These are phyloP conservation scores for Balanococcus diminutus DNA, from an alignment of 2,888 invertebrate genomes.

Conservation along the genomic window DNA sequence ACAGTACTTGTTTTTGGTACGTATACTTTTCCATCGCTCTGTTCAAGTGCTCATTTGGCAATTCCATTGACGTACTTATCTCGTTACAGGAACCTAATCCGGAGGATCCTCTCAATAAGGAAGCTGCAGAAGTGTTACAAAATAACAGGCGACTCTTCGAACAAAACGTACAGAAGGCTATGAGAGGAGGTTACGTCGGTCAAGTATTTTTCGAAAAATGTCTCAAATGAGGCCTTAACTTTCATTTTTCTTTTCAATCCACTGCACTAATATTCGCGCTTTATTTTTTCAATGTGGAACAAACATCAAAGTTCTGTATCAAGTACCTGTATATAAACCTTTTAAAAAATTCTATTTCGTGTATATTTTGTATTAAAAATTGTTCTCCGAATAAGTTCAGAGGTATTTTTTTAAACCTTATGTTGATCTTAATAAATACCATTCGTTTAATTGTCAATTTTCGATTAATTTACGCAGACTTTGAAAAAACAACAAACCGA, in stretches of 20 bases:
- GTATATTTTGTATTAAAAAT: constrained; percentile 52
- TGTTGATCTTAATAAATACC: background rate
- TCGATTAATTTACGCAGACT: background rate
- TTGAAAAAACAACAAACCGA: background rate
- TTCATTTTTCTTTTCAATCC: background rate
- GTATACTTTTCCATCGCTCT: constrained; percentile 58
- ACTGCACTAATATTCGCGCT: constrained; percentile 38
- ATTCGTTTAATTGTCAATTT: background rate
- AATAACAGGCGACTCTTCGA: constrained; percentile 93
- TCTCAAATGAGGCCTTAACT: constrained; percentile 71
- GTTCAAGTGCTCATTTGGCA: too few species aligned
- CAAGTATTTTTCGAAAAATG: constrained; percentile 94
- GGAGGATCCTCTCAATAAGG: constrained; percentile 97
- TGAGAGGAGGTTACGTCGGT: constrained; percentile 95
- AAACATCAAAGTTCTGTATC: constrained; percentile 23
- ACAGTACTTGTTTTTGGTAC: constrained; percentile 93
- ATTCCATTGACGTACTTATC: background rate
- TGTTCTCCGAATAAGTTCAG: constrained; percentile 24
- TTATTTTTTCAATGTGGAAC: background rate
- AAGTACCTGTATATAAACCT: constrained; percentile 45
- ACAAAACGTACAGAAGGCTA: constrained; percentile 93
- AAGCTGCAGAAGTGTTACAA: constrained; percentile 95
- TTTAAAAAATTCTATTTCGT: constrained; percentile 44
- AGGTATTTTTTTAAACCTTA: background rate
- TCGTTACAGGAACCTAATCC: constrained; percentile 90